Base-by-base conservation (phyloP, 2,113 vertebrate genomes). In the Tyrannus savana region DNA sequence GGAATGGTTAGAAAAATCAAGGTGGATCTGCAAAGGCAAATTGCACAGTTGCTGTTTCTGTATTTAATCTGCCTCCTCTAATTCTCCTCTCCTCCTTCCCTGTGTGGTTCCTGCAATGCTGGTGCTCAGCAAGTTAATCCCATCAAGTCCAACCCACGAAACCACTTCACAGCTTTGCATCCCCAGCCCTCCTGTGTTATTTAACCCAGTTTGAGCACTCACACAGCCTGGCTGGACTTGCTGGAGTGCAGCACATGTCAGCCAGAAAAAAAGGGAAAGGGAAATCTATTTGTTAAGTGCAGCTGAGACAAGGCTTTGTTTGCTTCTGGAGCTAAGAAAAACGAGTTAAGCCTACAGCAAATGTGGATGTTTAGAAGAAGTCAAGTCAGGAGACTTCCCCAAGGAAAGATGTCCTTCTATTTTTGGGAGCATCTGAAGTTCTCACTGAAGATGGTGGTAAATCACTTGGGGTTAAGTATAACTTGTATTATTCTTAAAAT, bases 311-410 rank as follows among this genome's bases (percentile, higher is more conserved):
- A 68, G 42, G 35, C 8, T 76, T n/a, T 67, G 4, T 52, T 66
- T 75, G 22, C 11, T 62, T n/a, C 39, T 31, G 15, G 30, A 83
- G 31, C 9, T 1, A 4, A 58, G 50, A 46, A 67, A 64, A 87
- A 39, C 0, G 1, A 83, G 33, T 13, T 4, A 27, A 87, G 12
- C 3, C 41, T 14, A 4, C 7, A 24, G 53, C 14, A 87, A 66
- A 31, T 4, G 24, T 12, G 33, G 50, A 22, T 44, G 19, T 15
- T 28, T 44, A 18, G 52, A 33, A 17, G 24, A 53, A 63, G 12
- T 5, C 14, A 27, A 33, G 46, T 19, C 19, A 24, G 47, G 35
- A 75, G 25, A 19, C 5, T 55, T 14, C 9, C 25, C 55, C 6
- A 19, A 50, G 62, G 22, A 35, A 63, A 37, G 15, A 53, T 4